These are phyloP conservation scores for Erebia epiphron DNA, from an alignment of 2,888 invertebrate genomes.

Conservation along the genomic window DNA sequence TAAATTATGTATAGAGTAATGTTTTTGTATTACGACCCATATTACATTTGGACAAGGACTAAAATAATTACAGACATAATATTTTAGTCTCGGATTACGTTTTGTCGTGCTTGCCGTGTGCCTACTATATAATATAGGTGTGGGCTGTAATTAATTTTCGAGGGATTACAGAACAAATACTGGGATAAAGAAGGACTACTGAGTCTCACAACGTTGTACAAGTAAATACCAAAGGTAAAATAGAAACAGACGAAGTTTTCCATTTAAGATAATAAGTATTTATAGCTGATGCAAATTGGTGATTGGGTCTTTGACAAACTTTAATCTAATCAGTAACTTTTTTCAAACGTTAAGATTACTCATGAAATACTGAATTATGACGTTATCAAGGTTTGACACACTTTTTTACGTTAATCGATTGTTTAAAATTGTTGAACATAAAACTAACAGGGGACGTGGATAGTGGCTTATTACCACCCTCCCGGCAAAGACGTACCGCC, in stretches of 20 bases:
- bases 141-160: slow-evolving; percentile 74
- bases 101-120: not conserved
- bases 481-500: no score
- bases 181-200: slow-evolving; percentile 34
- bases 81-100: no score
- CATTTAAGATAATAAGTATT: slow-evolving; percentile 6
- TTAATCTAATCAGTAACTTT: not conserved
- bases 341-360: no score
- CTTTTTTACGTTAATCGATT: no score
- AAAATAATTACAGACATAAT: slow-evolving; percentile 7
- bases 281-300: no score
- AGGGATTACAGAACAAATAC: slow-evolving; percentile 60
- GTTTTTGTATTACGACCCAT: not conserved
- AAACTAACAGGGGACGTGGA: no score
- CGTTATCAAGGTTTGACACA: no score
- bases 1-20: slow-evolving; percentile 5
- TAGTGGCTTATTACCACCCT: no score
- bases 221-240: slow-evolving; percentile 57
- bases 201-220: slow-evolving; percentile 49
- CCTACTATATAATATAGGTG: slow-evolving; percentile 51
- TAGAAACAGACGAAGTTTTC: not conserved
- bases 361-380: no score
- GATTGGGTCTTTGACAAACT: no score
- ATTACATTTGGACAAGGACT: not conserved
- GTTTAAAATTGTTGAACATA: no score